phyloP scores from a whole-genome alignment of 2,888 invertebrate species.

The Biston stratarius region DNA sequence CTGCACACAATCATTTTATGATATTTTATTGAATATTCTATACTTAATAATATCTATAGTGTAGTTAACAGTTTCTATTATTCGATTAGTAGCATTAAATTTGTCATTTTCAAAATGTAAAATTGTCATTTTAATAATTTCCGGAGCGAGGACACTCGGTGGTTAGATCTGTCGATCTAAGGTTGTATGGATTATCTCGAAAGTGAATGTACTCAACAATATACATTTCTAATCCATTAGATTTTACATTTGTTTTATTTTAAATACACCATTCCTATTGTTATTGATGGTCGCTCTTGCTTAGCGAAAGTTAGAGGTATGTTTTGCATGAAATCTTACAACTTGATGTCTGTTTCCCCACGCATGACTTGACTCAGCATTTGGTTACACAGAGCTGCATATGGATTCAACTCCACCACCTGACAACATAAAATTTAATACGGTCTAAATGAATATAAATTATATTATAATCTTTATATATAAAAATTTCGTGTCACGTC shows the following conservation, averaged over 20 bases:
- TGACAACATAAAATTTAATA: slow-evolving; percentile 61
- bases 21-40: slow-evolving; percentile 80
- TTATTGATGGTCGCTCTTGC: no score
- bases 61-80: slow-evolving; percentile 69
- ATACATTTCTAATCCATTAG: slow-evolving; percentile 86
- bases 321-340: slow-evolving; percentile 44
- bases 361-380: slow-evolving; percentile 94
- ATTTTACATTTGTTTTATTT: slow-evolving; percentile 74
- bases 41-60: slow-evolving; percentile 65
- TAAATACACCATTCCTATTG: neutral
- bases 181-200: slow-evolving; percentile 69
- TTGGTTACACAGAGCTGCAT: slow-evolving; percentile 97
- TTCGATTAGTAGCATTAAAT: slow-evolving; percentile 80
- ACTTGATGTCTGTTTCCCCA: slow-evolving; percentile 73
- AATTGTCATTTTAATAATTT: slow-evolving; percentile 69
- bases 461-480: no score
- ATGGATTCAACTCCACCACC: slow-evolving; percentile 96
- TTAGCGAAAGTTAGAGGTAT: neutral
- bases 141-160: slow-evolving; percentile 52
- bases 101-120: slow-evolving; percentile 76
- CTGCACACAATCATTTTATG: slow-evolving; percentile 63
- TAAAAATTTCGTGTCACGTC: no score
- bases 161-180: slow-evolving; percentile 54
- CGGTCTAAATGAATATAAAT: no score
- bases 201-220: slow-evolving; percentile 83